Evolutionary conservation across 30 jellyfish, hydroid and myxozoan genomes (phyloP).

Genomic region (Cassiopea xamachana): DNA sequence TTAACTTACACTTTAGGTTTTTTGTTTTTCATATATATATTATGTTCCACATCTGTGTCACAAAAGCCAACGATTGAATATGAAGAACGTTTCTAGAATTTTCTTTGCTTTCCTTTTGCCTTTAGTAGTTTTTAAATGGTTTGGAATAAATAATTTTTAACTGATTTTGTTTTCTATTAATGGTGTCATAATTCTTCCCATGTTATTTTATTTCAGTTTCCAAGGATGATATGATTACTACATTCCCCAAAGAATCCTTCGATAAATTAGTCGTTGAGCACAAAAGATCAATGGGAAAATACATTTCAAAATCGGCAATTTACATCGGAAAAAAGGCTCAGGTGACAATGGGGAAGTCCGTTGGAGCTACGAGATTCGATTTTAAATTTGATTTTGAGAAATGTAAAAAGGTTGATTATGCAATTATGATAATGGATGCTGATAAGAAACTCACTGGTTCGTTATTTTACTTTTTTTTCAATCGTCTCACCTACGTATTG

Average conservation of each 20-base stretch:
- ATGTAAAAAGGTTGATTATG: slow-evolving; percentile 39
- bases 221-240: slow-evolving; percentile 19
- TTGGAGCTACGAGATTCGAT: slow-evolving; percentile 44
- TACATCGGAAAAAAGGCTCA: slow-evolving; percentile 57
- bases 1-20: neutral
- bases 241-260: slow-evolving; percentile 28
- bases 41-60: neutral
- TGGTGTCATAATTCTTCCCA: neutral
- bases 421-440: slow-evolving; percentile 18
- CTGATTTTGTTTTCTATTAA: neutral
- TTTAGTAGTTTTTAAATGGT: no score
- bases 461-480: neutral
- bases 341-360: slow-evolving; percentile 48
- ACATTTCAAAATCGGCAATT: slow-evolving; percentile 45
- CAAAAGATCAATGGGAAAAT: slow-evolving; percentile 16
- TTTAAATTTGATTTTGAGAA: slow-evolving; percentile 56
- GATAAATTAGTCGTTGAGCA: slow-evolving; percentile 24
- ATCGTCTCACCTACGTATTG: neutral
- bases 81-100: no score
- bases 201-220: slow-evolving; percentile 15
- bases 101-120: no score
- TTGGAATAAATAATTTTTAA: no score
- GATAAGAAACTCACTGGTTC: slow-evolving; percentile 27
- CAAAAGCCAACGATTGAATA: no score
- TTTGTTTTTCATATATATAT: neutral